Evolutionary conservation across 2,113 vertebrate species (phyloP), one percentile per base, ranked within the genome.

Genomic region (Enhydra lutris): DNA sequence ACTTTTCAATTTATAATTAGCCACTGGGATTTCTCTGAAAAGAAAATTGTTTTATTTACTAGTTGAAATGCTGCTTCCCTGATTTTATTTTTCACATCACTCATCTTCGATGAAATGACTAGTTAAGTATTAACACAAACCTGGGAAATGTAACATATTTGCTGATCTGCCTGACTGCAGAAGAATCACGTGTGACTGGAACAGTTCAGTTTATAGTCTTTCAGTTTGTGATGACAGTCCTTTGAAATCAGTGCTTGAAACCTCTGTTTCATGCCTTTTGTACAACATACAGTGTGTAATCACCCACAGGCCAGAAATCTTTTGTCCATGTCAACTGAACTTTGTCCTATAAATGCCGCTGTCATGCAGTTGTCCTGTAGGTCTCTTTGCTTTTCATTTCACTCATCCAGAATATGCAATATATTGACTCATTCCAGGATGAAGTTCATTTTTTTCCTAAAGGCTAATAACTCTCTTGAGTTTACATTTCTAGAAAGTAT

Each of bases 41-140:
- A 94, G 0, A 97, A 98, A 94, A 94, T 17, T 90, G 21, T n/a
- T 98, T 98, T 61, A 29, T 86, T 57, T 97, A 95, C 61, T 79
- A 92, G 90, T 42, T 87, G 3, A 98, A 97, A 65, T 91, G 0
- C 34, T 31, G 0, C 17, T 98, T 97, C 65, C 14, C 79, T 95
- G 5, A 42, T 96, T 97, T 97, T 79, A 91, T 73, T 96, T 90
- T 12, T 93, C 83, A 94, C 95, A 83, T 65, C 57, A 87, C 95
- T 91, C 36, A 39, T 26, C 13, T 97, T 69, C 96, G 31, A 87
- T 89, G 59, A 34, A 96, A 90, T 52, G 67, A 42, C 26, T 96
- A 76, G 39, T 42, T 97, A 92, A 97, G 63, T 86, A 12, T 91
- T 73, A 97, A 55, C 69, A 81, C 17, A 97, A 96, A 97, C 74